Conservation (phyloP, 2,113 vertebrate species). For the Carassius carassius region DNA sequence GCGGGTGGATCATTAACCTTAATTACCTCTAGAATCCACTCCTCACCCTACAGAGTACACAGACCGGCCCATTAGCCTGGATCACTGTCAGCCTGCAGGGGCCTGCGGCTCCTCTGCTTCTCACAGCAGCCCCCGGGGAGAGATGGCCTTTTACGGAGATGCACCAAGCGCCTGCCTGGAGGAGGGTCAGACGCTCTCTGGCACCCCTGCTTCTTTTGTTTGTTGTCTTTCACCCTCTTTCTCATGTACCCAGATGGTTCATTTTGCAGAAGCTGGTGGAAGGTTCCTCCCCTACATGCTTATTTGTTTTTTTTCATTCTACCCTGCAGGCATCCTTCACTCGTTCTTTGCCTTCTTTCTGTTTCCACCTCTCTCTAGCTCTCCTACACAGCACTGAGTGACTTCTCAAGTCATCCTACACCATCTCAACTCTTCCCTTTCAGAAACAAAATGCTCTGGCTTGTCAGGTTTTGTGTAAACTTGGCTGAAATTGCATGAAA, state of each 20-base stretch:
- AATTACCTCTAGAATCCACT: slow-evolving; percentile 87
- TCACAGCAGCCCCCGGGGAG: slow-evolving; percentile 70
- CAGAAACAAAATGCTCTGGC: neutral
- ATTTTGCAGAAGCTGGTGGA: slow-evolving; percentile 68
- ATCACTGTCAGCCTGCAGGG: slow-evolving; percentile 82
- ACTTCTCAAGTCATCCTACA: slow-evolving; percentile 11
- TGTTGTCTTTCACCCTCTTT: slow-evolving; percentile 60
- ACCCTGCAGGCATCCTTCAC: slow-evolving; percentile 70
- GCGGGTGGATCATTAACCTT: slow-evolving; percentile 82
- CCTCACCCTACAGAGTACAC: slow-evolving; percentile 81
- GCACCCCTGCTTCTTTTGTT: slow-evolving; percentile 75
- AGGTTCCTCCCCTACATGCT: slow-evolving; percentile 53
- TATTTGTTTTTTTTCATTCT: slow-evolving; percentile 57
- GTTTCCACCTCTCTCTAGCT: neutral
- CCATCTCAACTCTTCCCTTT: neutral
- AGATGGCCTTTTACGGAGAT: slow-evolving; percentile 52
- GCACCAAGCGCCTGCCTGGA: slow-evolving; percentile 18
- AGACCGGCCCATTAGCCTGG: slow-evolving; percentile 81
- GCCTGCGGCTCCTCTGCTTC: slow-evolving; percentile 78
- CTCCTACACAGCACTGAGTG: slow-evolving; percentile 12
- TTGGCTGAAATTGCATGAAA: neutral
- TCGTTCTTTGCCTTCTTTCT: neutral
- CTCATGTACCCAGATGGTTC: slow-evolving; percentile 79
- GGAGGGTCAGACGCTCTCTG: slow-evolving; percentile 53
- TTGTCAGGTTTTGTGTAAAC: neutral